These are phyloP conservation scores for Coptodon bakossiorum DNA, from an alignment of 2,113 vertebrate species.

Conservation along the genomic window DNA sequence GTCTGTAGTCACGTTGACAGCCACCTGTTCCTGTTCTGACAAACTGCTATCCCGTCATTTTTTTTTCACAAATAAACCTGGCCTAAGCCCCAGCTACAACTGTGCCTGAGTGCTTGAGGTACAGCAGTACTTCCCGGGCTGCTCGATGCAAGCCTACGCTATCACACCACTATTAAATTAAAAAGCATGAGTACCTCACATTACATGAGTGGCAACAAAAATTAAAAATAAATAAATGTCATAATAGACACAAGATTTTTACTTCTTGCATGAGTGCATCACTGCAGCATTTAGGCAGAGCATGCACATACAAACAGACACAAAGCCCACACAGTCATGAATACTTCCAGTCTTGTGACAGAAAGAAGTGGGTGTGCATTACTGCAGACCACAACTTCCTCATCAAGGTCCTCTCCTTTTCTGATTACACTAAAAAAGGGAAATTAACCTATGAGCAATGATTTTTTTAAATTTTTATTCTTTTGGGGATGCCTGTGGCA, in stretches of 20 bases:
- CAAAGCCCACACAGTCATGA: constrained; percentile 5
- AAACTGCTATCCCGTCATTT: constrained; percentile 44
- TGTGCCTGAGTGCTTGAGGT: neutral
- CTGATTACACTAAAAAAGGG: neutral
- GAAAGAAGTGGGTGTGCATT: constrained; percentile 16
- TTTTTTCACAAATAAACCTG: neutral
- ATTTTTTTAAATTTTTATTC: neutral
- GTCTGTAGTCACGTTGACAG: constrained; percentile 29
- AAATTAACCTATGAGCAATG: neutral
- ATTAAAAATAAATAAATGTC: neutral
- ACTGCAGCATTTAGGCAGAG: neutral
- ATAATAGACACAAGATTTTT: neutral
- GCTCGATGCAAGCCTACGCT: neutral
- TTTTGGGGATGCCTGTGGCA: neutral
- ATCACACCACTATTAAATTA: neutral
- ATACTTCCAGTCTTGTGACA: constrained; percentile 45
- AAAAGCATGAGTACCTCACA: neutral
- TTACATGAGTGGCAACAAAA: neutral
- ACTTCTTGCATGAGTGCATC: neutral
- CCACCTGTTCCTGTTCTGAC: constrained; percentile 50
- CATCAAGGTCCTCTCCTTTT: neutral
- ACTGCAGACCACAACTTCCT: constrained; percentile 26
- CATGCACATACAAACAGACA: neutral
- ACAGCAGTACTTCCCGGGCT: neutral
- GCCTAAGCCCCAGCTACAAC: neutral